Evolutionary conservation across 2,888 invertebrate genomes (phyloP).

Genomic region (Nephrotoma flavescens): DNA sequence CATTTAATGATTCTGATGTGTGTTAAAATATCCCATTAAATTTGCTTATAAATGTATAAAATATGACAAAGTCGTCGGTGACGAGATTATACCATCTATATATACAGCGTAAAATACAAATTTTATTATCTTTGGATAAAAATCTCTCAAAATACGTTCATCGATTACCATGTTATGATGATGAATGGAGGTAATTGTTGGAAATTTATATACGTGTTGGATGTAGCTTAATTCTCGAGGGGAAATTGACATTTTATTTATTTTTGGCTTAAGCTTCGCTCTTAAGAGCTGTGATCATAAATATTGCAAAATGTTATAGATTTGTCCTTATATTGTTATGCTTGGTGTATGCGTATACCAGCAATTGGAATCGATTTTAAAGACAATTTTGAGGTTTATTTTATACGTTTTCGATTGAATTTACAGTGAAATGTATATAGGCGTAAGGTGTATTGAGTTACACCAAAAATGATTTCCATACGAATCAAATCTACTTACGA

Average conservation of each 20-base stretch:
- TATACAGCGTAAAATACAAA: neutral
- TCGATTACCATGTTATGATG: neutral
- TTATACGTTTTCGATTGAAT: neutral
- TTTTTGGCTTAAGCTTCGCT: neutral
- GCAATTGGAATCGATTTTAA: neutral
- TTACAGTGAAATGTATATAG: neutral
- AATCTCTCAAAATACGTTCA: neutral
- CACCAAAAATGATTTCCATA: too few relatives aligned
- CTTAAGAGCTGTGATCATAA: neutral
- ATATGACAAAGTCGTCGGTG: neutral
- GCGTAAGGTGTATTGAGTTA: neutral
- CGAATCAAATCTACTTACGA: too few relatives aligned
- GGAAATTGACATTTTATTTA: neutral
- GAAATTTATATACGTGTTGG: neutral
- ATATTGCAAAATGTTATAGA: neutral
- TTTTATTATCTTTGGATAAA: neutral
- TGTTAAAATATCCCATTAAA: neutral
- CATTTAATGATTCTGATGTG: neutral
- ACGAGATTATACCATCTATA: neutral
- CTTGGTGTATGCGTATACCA: neutral
- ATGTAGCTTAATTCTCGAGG: neutral
- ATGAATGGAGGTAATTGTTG: neutral
- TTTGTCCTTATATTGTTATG: neutral
- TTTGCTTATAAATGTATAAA: neutral
- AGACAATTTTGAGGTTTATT: neutral